These are phyloP conservation scores for Cotesia chilonis DNA, from an alignment of 1,140 invertebrate species.

Conservation along the genomic window DNA sequence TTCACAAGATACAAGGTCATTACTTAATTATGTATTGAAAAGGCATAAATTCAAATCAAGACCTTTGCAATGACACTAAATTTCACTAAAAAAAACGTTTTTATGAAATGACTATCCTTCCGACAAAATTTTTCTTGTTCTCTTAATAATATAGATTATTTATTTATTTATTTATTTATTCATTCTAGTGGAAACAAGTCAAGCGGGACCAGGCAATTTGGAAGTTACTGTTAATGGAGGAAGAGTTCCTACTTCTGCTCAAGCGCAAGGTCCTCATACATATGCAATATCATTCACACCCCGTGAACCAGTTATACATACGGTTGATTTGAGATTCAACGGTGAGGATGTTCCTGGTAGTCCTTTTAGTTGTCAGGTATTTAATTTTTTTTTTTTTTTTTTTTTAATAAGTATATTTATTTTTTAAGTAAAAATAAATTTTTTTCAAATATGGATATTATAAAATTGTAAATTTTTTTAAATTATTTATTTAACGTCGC, in stretches of 20 bases:
- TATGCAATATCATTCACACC: constrained; percentile 98
- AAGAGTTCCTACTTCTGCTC: constrained; percentile 92
- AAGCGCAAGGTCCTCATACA: constrained; percentile 92
- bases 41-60: too few relatives aligned
- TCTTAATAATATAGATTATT: too few relatives aligned
- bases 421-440: background rate
- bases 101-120: too few relatives aligned
- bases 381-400: background rate
- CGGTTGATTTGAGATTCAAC: constrained; percentile 94
- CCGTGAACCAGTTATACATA: constrained; percentile 86
- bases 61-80: too few relatives aligned
- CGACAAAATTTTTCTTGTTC: too few relatives aligned
- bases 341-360: constrained; percentile 92
- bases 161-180: too few relatives aligned
- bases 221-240: constrained; percentile 98
- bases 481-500: too few relatives aligned
- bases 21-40: too few relatives aligned
- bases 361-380: constrained; percentile 77
- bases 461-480: too few relatives aligned
- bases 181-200: constrained; percentile 89
- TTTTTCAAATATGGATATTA: background rate
- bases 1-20: too few relatives aligned
- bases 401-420: constrained; percentile 12
- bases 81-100: too few relatives aligned
- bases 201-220: constrained; percentile 94